Evolutionary conservation across 2,113 vertebrate genomes (phyloP).

Genomic region (Phrynosoma platyrhinos): DNA sequence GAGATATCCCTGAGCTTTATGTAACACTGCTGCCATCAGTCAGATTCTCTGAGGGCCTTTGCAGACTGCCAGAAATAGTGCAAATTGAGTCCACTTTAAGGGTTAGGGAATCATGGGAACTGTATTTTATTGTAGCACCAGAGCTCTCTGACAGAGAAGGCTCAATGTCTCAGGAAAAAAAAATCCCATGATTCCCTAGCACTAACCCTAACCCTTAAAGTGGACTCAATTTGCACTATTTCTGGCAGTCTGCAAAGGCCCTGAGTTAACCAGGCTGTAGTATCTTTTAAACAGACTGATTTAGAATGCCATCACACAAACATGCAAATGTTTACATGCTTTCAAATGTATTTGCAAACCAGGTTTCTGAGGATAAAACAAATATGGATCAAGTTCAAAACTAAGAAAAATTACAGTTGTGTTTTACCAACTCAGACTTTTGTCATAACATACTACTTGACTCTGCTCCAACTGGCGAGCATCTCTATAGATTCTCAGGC

Average conservation of each 20-base stretch:
- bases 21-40: neutral
- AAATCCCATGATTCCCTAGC: too few relatives aligned
- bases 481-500: neutral
- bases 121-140: too few relatives aligned
- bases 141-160: too few relatives aligned
- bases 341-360: neutral
- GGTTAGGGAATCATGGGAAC: too few relatives aligned
- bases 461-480: neutral
- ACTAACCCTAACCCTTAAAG: too few relatives aligned
- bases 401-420: conserved; percentile 20
- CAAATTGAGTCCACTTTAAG: too few relatives aligned
- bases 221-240: too few relatives aligned
- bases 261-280: neutral
- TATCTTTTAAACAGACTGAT: neutral
- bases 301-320: neutral
- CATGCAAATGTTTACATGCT: neutral
- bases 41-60: neutral
- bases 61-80: too few relatives aligned
- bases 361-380: conserved; percentile 6
- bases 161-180: too few relatives aligned
- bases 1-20: neutral
- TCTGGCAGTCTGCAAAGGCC: too few relatives aligned
- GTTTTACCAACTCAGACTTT: neutral
- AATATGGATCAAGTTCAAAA: conserved; percentile 17
- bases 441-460: too few relatives aligned